Evolutionary conservation across 2,888 invertebrate species (phyloP).

Genomic region (Megalurothrips usitatus): DNA sequence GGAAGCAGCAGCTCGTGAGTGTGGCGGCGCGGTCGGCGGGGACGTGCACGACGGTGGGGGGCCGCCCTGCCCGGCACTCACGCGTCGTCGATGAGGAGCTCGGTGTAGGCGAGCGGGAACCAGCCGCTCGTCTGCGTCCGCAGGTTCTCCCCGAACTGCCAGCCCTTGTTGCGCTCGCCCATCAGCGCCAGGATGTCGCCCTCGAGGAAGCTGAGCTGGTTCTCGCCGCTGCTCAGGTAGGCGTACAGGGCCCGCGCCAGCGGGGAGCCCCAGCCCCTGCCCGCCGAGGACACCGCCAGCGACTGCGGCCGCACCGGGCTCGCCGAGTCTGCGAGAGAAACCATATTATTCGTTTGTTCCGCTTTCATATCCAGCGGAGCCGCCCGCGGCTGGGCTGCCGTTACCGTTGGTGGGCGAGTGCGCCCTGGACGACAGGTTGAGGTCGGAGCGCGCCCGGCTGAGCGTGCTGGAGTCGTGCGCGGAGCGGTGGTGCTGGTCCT

Average conservation of each 20-base stretch:
- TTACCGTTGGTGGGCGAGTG: conserved; percentile 62
- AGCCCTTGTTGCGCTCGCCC: conserved; percentile 85
- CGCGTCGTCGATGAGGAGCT: conserved; percentile 65
- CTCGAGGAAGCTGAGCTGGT: conserved; percentile 87
- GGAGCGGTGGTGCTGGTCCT: conserved; percentile 39
- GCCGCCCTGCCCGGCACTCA: conserved; percentile 51
- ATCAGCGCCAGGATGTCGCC: conserved; percentile 83
- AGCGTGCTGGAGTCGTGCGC: conserved; percentile 49
- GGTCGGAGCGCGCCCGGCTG: conserved; percentile 75
- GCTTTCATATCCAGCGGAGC: no score
- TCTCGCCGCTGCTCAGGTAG: conserved; percentile 82
- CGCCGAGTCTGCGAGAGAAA: conserved; percentile 42
- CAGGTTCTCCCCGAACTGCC: conserved; percentile 95
- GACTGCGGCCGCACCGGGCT: conserved; percentile 45
- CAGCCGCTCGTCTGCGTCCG: conserved; percentile 89
- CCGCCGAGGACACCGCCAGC: conserved; percentile 47
- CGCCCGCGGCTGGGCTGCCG: no score
- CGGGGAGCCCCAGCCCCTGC: conserved; percentile 59
- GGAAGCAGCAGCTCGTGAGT: background rate
- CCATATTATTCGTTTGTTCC: no score
- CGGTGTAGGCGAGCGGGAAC: conserved; percentile 95
- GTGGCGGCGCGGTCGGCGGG: conserved; percentile 34
- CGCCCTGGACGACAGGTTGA: conserved; percentile 71
- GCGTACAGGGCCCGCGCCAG: conserved; percentile 82
- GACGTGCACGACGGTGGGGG: background rate